Evolutionary conservation across 2,113 vertebrate genomes (phyloP), one percentile per base, ranked within the genome.

Genomic region (Hymenochirus boettgeri): DNA sequence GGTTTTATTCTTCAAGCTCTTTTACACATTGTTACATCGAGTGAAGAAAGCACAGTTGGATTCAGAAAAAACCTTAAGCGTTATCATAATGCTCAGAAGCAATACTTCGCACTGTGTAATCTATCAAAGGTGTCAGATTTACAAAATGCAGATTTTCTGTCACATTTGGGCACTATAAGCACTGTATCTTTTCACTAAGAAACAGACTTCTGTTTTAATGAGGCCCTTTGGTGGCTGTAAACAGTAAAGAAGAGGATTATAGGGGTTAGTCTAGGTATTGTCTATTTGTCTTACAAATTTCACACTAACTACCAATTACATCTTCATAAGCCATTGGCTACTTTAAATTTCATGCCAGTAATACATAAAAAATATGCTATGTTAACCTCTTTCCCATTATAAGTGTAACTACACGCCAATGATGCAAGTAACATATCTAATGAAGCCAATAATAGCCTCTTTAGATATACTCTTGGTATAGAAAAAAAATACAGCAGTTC

Each of bases 281-380:
- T 92, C 90, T 92, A 93, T 93, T 92, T 92, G 88, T 93, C 91
- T 92, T 92, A 91, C 91, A 92, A 93, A 92, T 91, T 91, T 91
- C 90, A 91, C 89, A 91, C 90, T 92, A 93, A 92, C 90, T 92
- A 93, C 90, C 91, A 92, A 93, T 93, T 92, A 93, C 86, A 90
- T 89, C 63, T 87, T 86, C 86, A 92, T 93, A 93, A 92, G 91
- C 90, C 90, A 92, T 89, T 90, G 89, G 88, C 88, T 91, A 89
- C 84, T 87, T 86, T 78, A 83, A 83, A 82, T 86, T 86, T 79
- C 82, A 88, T 85, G 83, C 81, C 79, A 85, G 84, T 85, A 87
- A 88, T 80, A 82, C 84, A 82, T 87, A 85, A 91, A 88, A 89
- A 89, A 85, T 83, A 84, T 18, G 79, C 84, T 82, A 77, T 79